These are phyloP conservation scores for Trachelipus rathkii DNA, from an alignment of 1,140 invertebrate species.

Conservation along the genomic window DNA sequence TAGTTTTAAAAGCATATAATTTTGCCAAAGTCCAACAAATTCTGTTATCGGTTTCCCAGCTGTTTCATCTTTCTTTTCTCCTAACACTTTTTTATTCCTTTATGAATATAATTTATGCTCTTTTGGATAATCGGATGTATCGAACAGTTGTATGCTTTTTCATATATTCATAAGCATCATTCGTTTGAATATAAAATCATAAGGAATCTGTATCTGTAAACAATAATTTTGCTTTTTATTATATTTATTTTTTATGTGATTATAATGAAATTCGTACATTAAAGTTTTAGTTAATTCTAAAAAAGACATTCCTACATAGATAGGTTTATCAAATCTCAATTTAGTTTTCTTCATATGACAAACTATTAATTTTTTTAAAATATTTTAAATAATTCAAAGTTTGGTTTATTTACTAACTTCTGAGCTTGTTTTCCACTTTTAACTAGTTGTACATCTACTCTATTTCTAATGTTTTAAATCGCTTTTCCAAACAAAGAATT, in stretches of 20 bases:
- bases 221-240: neutral
- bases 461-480: neutral
- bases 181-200: neutral
- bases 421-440: neutral
- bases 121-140: neutral
- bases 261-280: neutral
- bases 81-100: no score
- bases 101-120: no score
- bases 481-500: no score
- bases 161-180: neutral
- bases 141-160: neutral
- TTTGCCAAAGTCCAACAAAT: no score
- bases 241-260: neutral
- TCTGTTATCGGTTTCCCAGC: no score
- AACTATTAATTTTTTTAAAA: neutral
- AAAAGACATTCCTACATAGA: neutral
- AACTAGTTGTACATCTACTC: neutral
- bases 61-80: no score
- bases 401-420: neutral
- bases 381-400: neutral
- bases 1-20: no score
- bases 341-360: neutral
- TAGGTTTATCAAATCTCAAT: constrained; percentile 6
- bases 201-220: neutral
- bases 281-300: neutral